These are phyloP conservation scores for Tretioscincus oriximinensis DNA, from an alignment of 2,113 vertebrate genomes.

Conservation along the genomic window DNA sequence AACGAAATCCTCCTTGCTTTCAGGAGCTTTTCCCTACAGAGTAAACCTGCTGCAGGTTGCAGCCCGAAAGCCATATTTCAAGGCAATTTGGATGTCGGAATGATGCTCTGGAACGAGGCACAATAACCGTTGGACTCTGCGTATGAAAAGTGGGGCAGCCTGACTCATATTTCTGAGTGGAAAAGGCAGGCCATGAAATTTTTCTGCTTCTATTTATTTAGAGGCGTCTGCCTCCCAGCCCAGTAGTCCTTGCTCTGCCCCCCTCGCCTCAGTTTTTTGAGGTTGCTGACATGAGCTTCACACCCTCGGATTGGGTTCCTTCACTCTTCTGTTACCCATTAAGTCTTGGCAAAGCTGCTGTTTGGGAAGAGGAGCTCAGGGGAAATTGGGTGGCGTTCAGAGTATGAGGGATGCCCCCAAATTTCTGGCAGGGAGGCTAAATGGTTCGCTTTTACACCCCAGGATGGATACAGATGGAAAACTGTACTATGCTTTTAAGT, in stretches of 20 bases:
- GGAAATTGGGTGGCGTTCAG: neutral
- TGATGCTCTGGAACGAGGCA: neutral
- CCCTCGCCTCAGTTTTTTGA: constrained; percentile 37
- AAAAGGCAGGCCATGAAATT: constrained; percentile 20
- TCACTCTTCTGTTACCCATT: neutral
- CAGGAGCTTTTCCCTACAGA: neutral
- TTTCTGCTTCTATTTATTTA: constrained; percentile 7
- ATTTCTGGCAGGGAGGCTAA: neutral
- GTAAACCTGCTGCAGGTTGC: neutral
- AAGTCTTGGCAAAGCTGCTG: neutral
- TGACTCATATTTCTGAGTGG: constrained; percentile 19
- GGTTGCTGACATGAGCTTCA: constrained; percentile 32
- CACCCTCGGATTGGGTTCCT: neutral
- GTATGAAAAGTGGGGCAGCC: neutral
- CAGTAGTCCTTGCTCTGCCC: neutral
- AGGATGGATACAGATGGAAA: neutral
- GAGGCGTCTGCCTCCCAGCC: neutral
- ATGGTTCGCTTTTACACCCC: neutral
- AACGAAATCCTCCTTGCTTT: too few relatives aligned
- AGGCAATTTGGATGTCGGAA: neutral
- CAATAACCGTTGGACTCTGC: neutral
- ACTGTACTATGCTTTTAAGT: neutral
- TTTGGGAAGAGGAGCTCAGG: rapidly evolving
- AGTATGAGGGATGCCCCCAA: neutral
- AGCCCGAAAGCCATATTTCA: neutral